Base-by-base conservation (phyloP, 2,888 invertebrate genomes). In the Ischnura elegans region DNA sequence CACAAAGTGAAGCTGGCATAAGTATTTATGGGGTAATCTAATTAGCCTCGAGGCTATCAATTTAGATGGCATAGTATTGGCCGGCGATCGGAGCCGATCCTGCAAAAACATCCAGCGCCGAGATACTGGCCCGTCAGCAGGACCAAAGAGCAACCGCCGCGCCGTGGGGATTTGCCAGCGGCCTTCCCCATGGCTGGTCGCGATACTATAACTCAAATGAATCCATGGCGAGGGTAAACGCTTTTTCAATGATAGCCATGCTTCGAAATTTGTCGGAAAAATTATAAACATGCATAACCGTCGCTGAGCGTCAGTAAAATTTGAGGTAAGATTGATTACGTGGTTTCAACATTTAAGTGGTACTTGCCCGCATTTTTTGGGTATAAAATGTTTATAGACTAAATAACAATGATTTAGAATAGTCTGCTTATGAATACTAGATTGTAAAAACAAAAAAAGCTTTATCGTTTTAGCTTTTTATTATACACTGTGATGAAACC, bases 21-120 rank as follows among this genome's bases (percentile, higher is more conserved):
- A 76, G 76, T 76, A 76, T 76, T 76, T 76, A 76, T 76, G 76
- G 76, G 76, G 76, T 76, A 76, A 76, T 76, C 36, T 76, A 76
- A 76, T 76, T 76, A 76, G 36, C 76, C 76, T 36, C 76, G 36
- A 36, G 76, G 76, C 76, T 76, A 76, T 76, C 76, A 76, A 76
- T 76, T 76, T 76, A 76, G 76, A 76, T 76, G 76, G 36, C 29
- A 76, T 76, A 76, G 76, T 66, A 76, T 36, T 76, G 76, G 76
- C 76, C 76, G 36, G 76, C 76, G 76, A 76, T 10, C 36, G n/a
- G 36, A 36, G 76, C n/a, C n/a, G 29, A 76, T 76, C 76, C 76
- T 76, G 76, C 76, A 76, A 36, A 76, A 76, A 76, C 76, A 76
- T 76, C 76, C 36, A 29, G 2, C 36, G 21, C 29, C 76, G 76